Evolutionary conservation across 2,113 vertebrate genomes (phyloP), one percentile per base, ranked within the genome.

Genomic region (Myocastor coypus): DNA sequence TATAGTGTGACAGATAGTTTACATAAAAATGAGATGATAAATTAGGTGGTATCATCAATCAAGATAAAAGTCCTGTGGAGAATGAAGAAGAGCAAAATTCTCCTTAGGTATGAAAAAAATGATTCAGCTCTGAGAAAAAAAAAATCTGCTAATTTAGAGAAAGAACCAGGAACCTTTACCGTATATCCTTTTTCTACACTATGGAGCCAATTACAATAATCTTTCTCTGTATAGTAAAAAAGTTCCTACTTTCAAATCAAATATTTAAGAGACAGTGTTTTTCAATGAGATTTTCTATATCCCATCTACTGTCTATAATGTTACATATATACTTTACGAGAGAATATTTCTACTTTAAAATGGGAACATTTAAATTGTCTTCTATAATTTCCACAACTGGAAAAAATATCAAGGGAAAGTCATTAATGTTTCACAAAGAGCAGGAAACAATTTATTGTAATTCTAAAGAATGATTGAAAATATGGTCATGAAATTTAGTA

Each of bases 141-240:
- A 83, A 66, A 77, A 88, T 26, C 4, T 52, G 32, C 26, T 81
- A 22, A 6, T 91, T 88, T 80, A 78, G 34, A 88, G 24, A 91
- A 82, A 94, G n/a, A 59, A 42, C 5, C 9, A 93, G 8, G 28
- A 4, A 81, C 16, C 37, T 69, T 42, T 19, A 61, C 4, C 69
- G 11, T 92, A 40, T 7, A 84, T 13, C 3, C 6, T 59, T 88
- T 89, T 66, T 19, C 50, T 32, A 57, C 4, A 77, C 7, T 86
- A 14, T 81, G 50, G 71, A 37, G 34, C 7, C 52, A 94, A n/a
- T 34, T 92, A 64, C 22, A 91, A 9, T 78, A 40, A 66, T 71
- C 61, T 89, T 97, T 80, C n/a, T 87, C 24, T 86, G 17, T 5
- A 7, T 73, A 61, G 34, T 86, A 63, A 61, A 84, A 84, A 94